Percentiles rank a stretch among this genome's conserved stretches.
phyloP scores from a whole-genome alignment of 2,113 vertebrate genomes.

The Mionectes macconnelli region DNA sequence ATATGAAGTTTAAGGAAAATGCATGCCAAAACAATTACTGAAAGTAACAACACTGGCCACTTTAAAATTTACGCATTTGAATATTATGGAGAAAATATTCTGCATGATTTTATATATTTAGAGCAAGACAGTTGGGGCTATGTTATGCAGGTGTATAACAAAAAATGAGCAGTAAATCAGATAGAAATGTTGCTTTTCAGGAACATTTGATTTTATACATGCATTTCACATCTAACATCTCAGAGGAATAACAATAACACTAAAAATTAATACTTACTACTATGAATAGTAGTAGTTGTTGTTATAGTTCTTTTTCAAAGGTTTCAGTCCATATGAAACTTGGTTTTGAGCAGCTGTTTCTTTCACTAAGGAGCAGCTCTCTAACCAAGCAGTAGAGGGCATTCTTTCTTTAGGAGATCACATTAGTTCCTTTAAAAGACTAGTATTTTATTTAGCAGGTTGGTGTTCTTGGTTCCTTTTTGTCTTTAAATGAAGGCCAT shows the following conservation, averaged over 20 bases:
- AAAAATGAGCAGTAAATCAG: background rate
- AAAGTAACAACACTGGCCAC: background rate
- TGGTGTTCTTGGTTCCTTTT: background rate
- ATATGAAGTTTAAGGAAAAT: background rate
- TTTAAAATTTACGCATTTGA: background rate
- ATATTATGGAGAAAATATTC: background rate
- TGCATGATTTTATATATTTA: background rate
- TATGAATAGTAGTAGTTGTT: background rate
- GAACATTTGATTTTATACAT: background rate
- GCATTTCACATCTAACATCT: background rate
- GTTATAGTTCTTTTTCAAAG: background rate
- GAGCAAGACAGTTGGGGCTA: background rate
- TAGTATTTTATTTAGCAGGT: background rate
- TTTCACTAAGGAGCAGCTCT: background rate
- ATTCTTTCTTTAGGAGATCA: conserved; percentile 56
- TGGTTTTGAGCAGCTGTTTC: background rate
- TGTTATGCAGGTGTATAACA: background rate
- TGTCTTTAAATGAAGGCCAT: background rate
- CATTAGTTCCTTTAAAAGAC: background rate
- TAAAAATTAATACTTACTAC: background rate
- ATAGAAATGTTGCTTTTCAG: background rate
- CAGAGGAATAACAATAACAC: background rate
- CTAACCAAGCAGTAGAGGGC: conserved; percentile 67
- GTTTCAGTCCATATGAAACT: background rate
- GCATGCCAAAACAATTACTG: background rate